Percentiles rank a stretch among this genome's conserved stretches.
Evolutionary conservation across 2,113 vertebrate species (phyloP).

Genomic region (Sturnus vulgaris): DNA sequence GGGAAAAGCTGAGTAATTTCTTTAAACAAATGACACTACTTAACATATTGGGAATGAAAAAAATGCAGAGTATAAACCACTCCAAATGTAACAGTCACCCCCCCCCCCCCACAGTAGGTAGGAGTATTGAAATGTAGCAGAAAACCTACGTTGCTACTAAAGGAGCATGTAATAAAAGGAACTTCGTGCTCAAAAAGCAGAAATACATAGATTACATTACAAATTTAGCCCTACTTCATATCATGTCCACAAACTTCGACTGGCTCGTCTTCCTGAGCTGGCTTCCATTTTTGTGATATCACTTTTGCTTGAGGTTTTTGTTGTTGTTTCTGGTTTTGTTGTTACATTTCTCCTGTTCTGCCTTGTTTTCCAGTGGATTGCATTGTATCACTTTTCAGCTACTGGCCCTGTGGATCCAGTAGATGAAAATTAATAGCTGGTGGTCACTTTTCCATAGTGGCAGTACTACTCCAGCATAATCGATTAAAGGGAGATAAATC

Average conservation of each 20-base stretch:
- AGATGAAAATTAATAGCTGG: background rate
- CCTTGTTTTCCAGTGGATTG: background rate
- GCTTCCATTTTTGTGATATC: conserved; percentile 34
- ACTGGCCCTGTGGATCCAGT: conserved; percentile 17
- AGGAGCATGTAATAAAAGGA: background rate
- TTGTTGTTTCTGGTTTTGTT: background rate
- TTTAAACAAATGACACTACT: conserved; percentile 44
- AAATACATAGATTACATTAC: background rate
- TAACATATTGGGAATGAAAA: conserved; percentile 53
- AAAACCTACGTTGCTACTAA: background rate
- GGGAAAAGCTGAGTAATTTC: conserved; percentile 4
- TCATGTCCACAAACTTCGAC: background rate
- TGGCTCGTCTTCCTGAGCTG: background rate
- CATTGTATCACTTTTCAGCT: background rate
- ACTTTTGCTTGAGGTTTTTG: background rate
- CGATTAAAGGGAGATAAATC: conserved; percentile 3
- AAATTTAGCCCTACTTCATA: background rate
- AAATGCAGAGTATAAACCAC: conserved; percentile 29
- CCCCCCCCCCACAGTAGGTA: background rate
- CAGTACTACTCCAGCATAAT: conserved; percentile 2
- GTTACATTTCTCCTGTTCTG: background rate
- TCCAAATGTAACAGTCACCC: conserved; percentile 8
- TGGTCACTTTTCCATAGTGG: conserved; percentile 17
- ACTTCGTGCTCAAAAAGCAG: background rate
- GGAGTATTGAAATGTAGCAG: background rate